These are phyloP conservation scores for Noctuana brunneofusca DNA, from an alignment of 2,888 invertebrate genomes.

Conservation along the genomic window DNA sequence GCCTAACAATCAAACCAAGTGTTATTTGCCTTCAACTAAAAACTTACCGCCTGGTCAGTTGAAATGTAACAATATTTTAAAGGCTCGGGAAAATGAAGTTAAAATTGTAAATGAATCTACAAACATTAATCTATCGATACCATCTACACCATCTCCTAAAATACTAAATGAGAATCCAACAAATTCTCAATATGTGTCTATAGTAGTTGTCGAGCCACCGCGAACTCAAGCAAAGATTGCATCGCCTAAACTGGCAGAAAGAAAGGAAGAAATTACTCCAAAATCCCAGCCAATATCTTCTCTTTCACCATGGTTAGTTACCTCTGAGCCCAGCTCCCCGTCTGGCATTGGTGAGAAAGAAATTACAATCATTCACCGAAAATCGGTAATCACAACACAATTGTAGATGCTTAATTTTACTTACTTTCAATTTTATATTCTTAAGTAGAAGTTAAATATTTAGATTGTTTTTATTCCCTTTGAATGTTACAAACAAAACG, in stretches of 20 bases:
- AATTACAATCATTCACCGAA: conserved; percentile 89
- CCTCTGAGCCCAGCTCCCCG: conserved; percentile 87
- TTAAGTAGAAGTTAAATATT: neutral
- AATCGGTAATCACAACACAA: conserved; percentile 94
- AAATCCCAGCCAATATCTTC: conserved; percentile 85
- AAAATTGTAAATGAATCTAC: conserved; percentile 75
- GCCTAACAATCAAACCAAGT: conserved; percentile 87
- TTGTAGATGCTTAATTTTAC: conserved; percentile 60
- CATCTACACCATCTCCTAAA: conserved; percentile 77
- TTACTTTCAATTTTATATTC: neutral
- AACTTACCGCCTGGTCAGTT: conserved; percentile 94
- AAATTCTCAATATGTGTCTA: conserved; percentile 77
- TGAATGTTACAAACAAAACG: neutral
- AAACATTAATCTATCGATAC: conserved; percentile 70
- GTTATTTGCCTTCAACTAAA: conserved; percentile 85
- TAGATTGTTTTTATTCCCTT: too few relatives aligned
- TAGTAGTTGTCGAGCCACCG: conserved; percentile 77
- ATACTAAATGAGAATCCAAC: conserved; percentile 80
- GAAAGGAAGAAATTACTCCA: conserved; percentile 77
- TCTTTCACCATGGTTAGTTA: conserved; percentile 92
- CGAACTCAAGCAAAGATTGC: conserved; percentile 62
- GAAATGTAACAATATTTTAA: conserved; percentile 95
- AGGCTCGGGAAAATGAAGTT: conserved; percentile 86
- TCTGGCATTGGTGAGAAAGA: conserved; percentile 84
- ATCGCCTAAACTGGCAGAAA: conserved; percentile 76